These are phyloP conservation scores for Tillus elongatus DNA, from an alignment of 2,888 invertebrate genomes.

Conservation along the genomic window DNA sequence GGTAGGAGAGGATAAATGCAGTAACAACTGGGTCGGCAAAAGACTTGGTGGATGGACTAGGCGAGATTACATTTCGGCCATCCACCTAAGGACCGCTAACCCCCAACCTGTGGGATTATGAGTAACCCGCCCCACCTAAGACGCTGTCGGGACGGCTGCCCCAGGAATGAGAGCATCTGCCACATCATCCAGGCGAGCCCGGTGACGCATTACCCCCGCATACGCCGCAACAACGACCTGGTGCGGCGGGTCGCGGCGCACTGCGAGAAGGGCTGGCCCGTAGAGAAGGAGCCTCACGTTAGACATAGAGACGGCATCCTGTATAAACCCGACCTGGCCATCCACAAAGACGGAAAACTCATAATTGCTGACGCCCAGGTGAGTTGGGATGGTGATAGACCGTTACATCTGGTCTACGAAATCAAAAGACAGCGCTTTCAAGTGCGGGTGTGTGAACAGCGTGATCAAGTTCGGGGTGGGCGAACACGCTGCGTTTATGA, in stretches of 20 bases:
- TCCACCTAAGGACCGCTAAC: conserved; percentile 14
- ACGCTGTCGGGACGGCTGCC: conserved; percentile 18
- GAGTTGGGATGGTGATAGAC: conserved; percentile 17
- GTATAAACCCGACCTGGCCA: no score
- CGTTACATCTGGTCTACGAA: no score
- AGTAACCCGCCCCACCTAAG: no score
- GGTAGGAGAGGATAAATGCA: no score
- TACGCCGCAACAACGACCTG: conserved; percentile 12
- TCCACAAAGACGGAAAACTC: conserved; percentile 10
- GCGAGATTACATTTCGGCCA: conserved; percentile 20
- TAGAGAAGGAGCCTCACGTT: no score
- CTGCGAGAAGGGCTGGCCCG: conserved; percentile 9
- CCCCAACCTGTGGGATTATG: conserved; percentile 10
- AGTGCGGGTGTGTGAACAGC: no score
- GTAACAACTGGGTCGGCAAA: conserved; percentile 7
- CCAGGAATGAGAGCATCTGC: conserved; percentile 14
- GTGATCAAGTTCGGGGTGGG: no score
- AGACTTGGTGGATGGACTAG: conserved; percentile 6
- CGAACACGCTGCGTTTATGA: no score
- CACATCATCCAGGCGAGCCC: conserved; percentile 20
- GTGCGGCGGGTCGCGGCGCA: conserved; percentile 9
- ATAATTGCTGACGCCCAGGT: conserved; percentile 12
- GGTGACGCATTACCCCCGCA: conserved; percentile 14
- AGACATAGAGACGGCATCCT: conserved; percentile 13
- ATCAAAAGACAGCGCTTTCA: no score